These are phyloP conservation scores for Ictinia mississippiensis DNA, from an alignment of 2,797 vertebrate species.

Conservation along the genomic window DNA sequence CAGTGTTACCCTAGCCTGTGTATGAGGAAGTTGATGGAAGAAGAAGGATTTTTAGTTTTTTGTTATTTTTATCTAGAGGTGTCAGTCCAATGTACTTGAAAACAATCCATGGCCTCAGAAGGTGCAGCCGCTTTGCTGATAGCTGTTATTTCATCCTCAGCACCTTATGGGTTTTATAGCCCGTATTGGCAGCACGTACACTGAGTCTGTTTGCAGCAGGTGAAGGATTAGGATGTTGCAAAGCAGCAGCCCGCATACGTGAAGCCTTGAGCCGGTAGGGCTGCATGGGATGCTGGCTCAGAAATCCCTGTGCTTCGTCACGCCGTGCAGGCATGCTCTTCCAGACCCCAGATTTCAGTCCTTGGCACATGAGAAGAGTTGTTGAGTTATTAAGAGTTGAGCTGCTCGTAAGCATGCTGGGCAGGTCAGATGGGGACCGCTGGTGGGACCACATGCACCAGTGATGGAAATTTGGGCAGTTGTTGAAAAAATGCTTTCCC, in stretches of 20 bases:
- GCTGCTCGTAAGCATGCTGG: not conserved
- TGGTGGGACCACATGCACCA: not conserved
- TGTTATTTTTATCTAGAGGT: not conserved
- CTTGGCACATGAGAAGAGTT: not conserved
- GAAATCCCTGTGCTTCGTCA: not conserved
- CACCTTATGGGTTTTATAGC: not conserved
- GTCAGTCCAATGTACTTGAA: not conserved
- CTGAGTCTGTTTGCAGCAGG: not conserved
- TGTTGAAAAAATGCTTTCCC: not conserved
- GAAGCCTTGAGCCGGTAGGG: accelerated
- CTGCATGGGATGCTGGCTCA: not conserved
- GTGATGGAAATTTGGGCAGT: accelerated
- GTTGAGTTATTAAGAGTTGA: not conserved
- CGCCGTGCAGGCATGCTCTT: accelerated
- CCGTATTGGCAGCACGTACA: not conserved
- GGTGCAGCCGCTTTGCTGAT: not conserved
- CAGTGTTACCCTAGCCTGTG: not conserved
- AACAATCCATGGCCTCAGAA: not conserved
- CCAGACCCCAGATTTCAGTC: not conserved
- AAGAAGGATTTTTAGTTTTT: not conserved
- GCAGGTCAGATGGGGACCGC: not conserved
- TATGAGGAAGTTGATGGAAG: not conserved
- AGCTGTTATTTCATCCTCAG: not conserved
- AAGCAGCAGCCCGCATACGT: not conserved
- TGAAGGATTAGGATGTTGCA: not conserved